phyloP scores from a whole-genome alignment of 2,797 vertebrate genomes.

The Peromyscus eremicus region DNA sequence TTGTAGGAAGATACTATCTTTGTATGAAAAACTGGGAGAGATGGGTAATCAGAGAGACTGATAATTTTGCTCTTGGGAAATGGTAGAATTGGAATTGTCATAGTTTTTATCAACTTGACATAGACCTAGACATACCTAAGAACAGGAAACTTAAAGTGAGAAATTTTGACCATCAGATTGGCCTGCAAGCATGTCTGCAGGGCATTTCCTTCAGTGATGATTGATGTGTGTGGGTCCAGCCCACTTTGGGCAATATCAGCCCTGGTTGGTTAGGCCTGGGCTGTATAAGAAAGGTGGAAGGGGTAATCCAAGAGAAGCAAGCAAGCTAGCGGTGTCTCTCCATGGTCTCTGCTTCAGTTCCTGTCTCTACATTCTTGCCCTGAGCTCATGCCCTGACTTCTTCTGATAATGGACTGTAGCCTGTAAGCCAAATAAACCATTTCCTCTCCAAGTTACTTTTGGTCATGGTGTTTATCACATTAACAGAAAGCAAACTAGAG shows the following conservation, averaged over 20 bases:
- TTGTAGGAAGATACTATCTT: background rate
- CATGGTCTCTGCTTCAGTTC: background rate
- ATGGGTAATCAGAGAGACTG: background rate
- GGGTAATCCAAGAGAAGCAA: background rate
- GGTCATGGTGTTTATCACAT: background rate
- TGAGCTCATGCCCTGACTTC: background rate
- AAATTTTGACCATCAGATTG: background rate
- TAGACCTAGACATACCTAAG: background rate
- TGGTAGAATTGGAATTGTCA: background rate
- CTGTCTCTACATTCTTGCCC: background rate
- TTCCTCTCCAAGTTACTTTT: background rate
- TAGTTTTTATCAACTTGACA: background rate
- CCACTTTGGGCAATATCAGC: background rate
- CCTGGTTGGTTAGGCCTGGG: background rate
- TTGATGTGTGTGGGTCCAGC: background rate
- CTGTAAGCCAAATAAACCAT: background rate
- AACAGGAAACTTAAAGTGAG: background rate
- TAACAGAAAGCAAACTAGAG: background rate
- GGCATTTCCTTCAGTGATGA: background rate
- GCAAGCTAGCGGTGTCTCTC: background rate
- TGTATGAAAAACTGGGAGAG: background rate
- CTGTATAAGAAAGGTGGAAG: background rate
- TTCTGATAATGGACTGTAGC: background rate
- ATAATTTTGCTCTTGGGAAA: background rate
- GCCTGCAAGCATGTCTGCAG: rapidly evolving